These are phyloP conservation scores for Emmelina monodactyla DNA, from an alignment of 2,888 invertebrate species.

Conservation along the genomic window DNA sequence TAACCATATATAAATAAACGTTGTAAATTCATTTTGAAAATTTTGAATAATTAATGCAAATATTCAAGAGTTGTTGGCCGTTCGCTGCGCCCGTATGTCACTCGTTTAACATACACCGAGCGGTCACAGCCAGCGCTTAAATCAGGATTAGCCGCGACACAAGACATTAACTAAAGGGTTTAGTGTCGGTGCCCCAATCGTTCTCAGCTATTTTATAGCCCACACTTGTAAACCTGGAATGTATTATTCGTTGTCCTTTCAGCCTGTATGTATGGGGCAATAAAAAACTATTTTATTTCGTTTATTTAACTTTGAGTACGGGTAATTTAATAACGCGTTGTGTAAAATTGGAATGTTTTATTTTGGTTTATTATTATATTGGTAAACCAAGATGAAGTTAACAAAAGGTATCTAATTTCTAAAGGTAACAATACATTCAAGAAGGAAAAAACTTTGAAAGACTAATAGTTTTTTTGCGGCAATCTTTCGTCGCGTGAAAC, in stretches of 20 bases:
- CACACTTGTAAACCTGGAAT: conserved; percentile 19
- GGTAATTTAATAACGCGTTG: not conserved
- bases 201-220: conserved; percentile 39
- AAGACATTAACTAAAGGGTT: conserved; percentile 47
- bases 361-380: too few species aligned
- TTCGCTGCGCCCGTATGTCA: conserved; percentile 22
- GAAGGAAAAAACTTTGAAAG: not conserved
- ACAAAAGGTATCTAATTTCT: too few species aligned
- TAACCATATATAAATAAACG: conserved; percentile 2
- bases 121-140: conserved; percentile 42
- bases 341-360: too few species aligned
- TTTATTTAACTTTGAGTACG: not conserved
- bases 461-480: not conserved
- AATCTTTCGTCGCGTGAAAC: conserved; percentile 10
- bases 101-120: conserved; percentile 39
- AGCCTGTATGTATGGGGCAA: not conserved
- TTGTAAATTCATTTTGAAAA: not conserved
- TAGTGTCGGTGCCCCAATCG: conserved; percentile 32
- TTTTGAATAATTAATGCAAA: not conserved
- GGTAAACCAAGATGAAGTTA: too few species aligned
- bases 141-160: conserved; percentile 59
- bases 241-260: conserved; percentile 1
- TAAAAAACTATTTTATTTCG: not conserved
- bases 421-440: too few species aligned
- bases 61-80: conserved; percentile 6